A percentile compares a stretch with the other conserved stretches of the same genome.
phyloP scores from a whole-genome alignment of 2,888 invertebrate genomes.

The Platycnemis pennipes region DNA sequence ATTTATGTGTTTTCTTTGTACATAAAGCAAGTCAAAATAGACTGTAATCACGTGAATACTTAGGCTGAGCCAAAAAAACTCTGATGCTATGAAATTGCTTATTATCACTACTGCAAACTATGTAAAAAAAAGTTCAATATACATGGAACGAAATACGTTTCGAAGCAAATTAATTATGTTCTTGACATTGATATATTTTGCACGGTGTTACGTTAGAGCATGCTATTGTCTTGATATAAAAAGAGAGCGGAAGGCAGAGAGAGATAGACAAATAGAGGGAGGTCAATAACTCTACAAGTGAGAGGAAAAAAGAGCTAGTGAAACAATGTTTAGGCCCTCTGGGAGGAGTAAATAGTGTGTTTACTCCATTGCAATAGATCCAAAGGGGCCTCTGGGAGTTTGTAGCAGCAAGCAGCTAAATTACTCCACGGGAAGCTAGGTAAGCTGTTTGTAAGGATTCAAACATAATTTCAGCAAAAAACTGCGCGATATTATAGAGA shows the following conservation, averaged over 20 bases:
- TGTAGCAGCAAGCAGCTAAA: not conserved
- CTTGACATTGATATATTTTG: not conserved
- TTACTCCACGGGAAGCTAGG: not conserved
- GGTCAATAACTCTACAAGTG: conserved; percentile 38
- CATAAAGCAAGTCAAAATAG: too few relatives aligned
- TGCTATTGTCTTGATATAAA: not conserved
- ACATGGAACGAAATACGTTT: not conserved
- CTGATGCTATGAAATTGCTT: too few relatives aligned
- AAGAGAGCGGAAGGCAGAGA: not conserved
- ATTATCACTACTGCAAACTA: too few relatives aligned
- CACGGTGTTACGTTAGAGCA: not conserved
- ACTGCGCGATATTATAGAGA: not conserved
- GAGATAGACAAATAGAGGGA: not conserved
- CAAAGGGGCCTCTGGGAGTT: conserved; percentile 6
- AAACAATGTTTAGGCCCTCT: not conserved
- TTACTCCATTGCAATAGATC: conserved; percentile 8
- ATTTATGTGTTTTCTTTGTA: too few relatives aligned
- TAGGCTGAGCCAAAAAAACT: too few relatives aligned
- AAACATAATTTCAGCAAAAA: not conserved
- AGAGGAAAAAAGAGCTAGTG: not conserved
- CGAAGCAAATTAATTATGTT: not conserved
- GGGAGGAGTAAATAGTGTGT: conserved; percentile 30
- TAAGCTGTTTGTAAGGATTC: not conserved
- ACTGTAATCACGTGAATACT: too few relatives aligned
- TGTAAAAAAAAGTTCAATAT: too few relatives aligned